Conservation (phyloP, 2,797 vertebrate genomes). For the Sebastes steindachneri region DNA sequence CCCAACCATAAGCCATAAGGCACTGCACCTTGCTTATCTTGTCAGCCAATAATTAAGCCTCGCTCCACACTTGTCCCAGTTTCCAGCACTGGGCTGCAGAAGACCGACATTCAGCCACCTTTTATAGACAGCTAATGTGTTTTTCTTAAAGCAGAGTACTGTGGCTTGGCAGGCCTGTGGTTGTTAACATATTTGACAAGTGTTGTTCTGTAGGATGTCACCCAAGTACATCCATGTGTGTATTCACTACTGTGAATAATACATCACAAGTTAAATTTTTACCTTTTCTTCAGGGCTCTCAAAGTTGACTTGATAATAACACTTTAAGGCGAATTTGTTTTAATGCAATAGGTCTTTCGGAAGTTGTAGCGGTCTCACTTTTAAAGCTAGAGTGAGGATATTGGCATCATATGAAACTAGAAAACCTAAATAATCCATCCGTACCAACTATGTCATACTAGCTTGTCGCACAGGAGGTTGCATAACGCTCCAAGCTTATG, state of each 20-base stretch:
- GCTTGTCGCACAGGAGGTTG: too few relatives aligned
- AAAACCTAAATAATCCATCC: too few relatives aligned
- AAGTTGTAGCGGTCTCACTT: too few relatives aligned
- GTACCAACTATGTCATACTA: too few relatives aligned
- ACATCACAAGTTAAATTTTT: background rate
- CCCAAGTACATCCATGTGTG: background rate
- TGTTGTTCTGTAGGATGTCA: background rate
- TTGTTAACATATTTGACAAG: background rate
- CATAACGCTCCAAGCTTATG: too few relatives aligned
- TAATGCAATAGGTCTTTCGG: too few relatives aligned
- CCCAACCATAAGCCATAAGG: conserved; percentile 46
- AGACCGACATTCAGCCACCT: background rate
- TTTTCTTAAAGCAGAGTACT: background rate
- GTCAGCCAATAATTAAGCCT: conserved; percentile 62
- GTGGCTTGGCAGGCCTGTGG: background rate
- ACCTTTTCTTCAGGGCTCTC: background rate
- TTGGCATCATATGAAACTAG: too few relatives aligned
- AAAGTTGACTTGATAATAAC: too few relatives aligned
- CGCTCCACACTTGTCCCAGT: background rate
- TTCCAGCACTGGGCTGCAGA: background rate
- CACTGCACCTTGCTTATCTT: conserved; percentile 54
- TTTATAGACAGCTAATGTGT: background rate
- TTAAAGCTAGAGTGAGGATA: too few relatives aligned
- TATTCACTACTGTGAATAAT: background rate
- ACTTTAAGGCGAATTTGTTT: too few relatives aligned